Percentiles rank a stretch among this genome's conserved stretches.
Conservation (phyloP, 2,888 invertebrate species). For the Lycia hirtaria region DNA sequence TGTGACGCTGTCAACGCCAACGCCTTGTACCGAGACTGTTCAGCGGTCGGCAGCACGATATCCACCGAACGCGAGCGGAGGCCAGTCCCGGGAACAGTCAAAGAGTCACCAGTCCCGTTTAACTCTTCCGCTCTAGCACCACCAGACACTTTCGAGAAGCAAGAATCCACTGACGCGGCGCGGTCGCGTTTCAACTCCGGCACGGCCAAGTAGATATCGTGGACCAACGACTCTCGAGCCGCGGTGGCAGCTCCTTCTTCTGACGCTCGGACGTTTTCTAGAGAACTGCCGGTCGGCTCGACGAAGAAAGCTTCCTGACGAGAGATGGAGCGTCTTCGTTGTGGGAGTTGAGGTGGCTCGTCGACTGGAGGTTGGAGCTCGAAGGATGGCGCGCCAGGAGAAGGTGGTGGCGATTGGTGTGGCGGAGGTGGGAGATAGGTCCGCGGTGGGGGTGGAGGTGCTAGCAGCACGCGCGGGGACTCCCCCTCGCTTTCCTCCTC, state of each 20-base stretch:
- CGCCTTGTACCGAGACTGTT: constrained; percentile 94
- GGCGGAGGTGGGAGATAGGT: constrained; percentile 62
- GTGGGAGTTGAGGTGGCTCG: constrained; percentile 72
- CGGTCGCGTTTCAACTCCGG: constrained; percentile 94
- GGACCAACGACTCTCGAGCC: constrained; percentile 80
- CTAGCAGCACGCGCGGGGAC: constrained; percentile 87
- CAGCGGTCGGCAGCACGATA: constrained; percentile 94
- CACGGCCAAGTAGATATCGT: constrained; percentile 91
- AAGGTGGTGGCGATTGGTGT: constrained; percentile 81
- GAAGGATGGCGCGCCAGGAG: constrained; percentile 83
- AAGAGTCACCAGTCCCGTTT: constrained; percentile 85
- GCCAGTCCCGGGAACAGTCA: constrained; percentile 90
- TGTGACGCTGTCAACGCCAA: constrained; percentile 88
- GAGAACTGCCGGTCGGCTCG: constrained; percentile 89
- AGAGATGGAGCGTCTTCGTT: constrained; percentile 86
- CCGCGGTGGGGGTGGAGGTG: constrained; percentile 83
- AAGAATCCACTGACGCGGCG: constrained; percentile 95
- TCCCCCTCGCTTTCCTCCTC: constrained; percentile 80
- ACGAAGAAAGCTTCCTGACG: constrained; percentile 94
- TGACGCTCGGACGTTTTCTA: constrained; percentile 89
- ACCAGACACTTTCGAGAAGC: constrained; percentile 91
- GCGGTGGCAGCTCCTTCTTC: constrained; percentile 65
- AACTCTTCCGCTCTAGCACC: constrained; percentile 90
- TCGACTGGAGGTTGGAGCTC: constrained; percentile 84
- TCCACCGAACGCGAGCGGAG: constrained; percentile 94